Conservation (phyloP, 2,797 vertebrate genomes). For the Takifugu rubripes region DNA sequence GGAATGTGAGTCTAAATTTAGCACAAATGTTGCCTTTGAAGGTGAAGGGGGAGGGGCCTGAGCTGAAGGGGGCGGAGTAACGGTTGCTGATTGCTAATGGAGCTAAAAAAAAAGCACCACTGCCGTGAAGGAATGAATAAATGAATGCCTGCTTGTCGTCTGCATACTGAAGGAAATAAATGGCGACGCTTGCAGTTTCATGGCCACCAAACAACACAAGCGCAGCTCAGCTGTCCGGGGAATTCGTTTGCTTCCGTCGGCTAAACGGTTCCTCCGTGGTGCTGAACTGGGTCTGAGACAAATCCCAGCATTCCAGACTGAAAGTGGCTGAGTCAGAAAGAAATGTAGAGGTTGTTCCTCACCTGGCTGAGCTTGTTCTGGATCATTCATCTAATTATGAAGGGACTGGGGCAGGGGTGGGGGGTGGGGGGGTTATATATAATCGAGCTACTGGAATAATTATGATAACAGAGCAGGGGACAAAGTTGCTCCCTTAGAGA, state of each 20-base stretch:
- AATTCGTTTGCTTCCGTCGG: not conserved
- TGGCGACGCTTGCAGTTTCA: not conserved
- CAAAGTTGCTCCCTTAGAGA: too few relatives aligned
- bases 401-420: constrained; percentile 35
- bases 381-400: constrained; percentile 51
- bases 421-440: not conserved
- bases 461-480: too few relatives aligned
- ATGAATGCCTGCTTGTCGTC: not conserved
- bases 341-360: constrained; percentile 32
- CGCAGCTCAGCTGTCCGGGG: not conserved
- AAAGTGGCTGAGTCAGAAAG: constrained; percentile 51
- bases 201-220: too few relatives aligned
- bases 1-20: too few relatives aligned
- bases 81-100: too few relatives aligned
- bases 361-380: constrained; percentile 26
- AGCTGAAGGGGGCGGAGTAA: too few relatives aligned
- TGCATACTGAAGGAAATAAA: constrained; percentile 1
- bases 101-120: too few relatives aligned
- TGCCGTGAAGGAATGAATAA: too few relatives aligned
- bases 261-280: not conserved
- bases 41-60: too few relatives aligned
- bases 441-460: too few relatives aligned
- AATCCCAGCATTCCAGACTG: constrained; percentile 20
- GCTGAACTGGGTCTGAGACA: constrained; percentile 21
- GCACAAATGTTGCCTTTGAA: too few relatives aligned